phyloP scores from a whole-genome alignment of 2,797 vertebrate genomes.

The Anas georgica region DNA sequence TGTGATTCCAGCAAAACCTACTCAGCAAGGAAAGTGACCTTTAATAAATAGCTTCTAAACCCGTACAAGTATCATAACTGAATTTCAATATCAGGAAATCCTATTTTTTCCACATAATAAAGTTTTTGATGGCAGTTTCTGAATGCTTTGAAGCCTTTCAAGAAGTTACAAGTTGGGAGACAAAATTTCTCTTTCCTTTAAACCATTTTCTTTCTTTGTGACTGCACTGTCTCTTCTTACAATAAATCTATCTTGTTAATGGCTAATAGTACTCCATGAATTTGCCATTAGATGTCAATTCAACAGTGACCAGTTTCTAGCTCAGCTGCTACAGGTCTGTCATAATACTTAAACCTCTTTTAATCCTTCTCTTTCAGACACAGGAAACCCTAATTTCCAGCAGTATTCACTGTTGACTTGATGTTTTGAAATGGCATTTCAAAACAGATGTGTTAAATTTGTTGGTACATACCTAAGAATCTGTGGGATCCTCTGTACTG shows the following conservation, averaged over 20 bases:
- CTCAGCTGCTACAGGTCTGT: background rate
- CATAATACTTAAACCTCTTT: background rate
- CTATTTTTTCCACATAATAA: conserved; percentile 1
- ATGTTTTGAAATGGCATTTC: background rate
- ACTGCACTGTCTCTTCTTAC: background rate
- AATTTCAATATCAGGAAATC: conserved; percentile 12
- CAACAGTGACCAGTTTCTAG: background rate
- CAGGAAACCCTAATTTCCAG: background rate
- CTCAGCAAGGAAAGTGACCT: background rate
- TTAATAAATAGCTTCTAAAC: conserved; percentile 43
- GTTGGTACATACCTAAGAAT: background rate
- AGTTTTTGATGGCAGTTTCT: background rate
- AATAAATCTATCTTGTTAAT: background rate
- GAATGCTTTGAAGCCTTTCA: background rate
- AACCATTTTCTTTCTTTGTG: background rate
- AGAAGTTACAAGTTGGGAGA: background rate
- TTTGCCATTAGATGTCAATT: background rate
- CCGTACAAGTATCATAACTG: background rate
- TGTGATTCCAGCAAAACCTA: background rate
- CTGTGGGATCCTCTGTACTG: background rate
- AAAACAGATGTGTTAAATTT: background rate
- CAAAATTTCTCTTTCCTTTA: background rate
- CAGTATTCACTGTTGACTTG: background rate
- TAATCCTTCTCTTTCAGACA: background rate
- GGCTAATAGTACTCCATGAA: background rate